Base-by-base conservation (phyloP, 64 coral and sea anemone species). In the Exaiptasia diaphana region DNA sequence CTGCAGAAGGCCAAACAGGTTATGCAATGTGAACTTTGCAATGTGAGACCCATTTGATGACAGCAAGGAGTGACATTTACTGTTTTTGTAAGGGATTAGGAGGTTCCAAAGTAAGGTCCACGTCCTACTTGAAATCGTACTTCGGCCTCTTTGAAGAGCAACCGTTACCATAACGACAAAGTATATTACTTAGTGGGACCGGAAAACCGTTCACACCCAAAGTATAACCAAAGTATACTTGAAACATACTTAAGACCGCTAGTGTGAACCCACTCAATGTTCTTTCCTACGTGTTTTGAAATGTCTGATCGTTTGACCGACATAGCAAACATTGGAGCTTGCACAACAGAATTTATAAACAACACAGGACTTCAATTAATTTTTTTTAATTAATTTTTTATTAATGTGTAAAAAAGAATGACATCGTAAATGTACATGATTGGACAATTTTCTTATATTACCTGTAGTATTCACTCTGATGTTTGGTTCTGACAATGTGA, bases 151-250 rank as follows among this genome's bases (percentile, higher is more conserved):
- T 55, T 76, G 73, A 76, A 50, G 73, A 53, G 4, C 27, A 20
- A n/a, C 34, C 14, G 64, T 76, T 50, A 53, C 43, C 73, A 76
- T 53, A 50, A 50, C 53, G 29, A 76, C 73, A 76, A 76, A 76
- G 49, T 53, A 76, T 54, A 20, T 54, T 20, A 14, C 24, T 54
- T 3, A 4, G 50, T 22, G 3, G 50, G 24, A 3, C 4, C 17
- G 50, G 14, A 54, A 4, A 15, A n/a, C n/a, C n/a, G n/a, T n/a
- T n/a, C 50, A 54, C 50, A 54, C 3, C 15, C 50, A 3, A 54
- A 54, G 50, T 54, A 54, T 18, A 17, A 17, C 6, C 6, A 49
- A 49, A 49, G 18, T 18, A 9, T 12, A 54, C 52, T 54, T 18
- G 4, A 54, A 23, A 54, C 52, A 4, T 54, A 54, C 52, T 54